Conservation (phyloP, 2,888 invertebrate species). For the Napeogenes inachia region DNA sequence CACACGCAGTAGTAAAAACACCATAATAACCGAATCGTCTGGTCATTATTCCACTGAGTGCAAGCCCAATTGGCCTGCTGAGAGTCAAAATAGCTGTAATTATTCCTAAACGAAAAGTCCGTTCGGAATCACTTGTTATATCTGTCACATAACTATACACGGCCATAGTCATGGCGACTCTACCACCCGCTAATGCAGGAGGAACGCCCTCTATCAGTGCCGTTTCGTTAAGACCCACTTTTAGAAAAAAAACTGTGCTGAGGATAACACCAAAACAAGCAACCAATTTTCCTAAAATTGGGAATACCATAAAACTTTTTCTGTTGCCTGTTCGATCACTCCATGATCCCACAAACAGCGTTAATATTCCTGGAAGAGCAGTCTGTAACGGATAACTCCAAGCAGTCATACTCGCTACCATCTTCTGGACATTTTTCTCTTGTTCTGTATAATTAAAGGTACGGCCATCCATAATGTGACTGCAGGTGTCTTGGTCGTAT, state of each 20-base stretch:
- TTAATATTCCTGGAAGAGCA: constrained; percentile 74
- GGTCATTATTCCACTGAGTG: constrained; percentile 75
- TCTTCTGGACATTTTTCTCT: constrained; percentile 67
- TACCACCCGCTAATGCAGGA: constrained; percentile 79
- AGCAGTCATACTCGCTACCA: constrained; percentile 77
- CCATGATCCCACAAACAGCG: constrained; percentile 79
- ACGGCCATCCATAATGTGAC: constrained; percentile 66
- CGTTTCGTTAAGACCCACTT: constrained; percentile 75
- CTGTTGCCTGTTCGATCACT: constrained; percentile 79
- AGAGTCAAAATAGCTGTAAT: constrained; percentile 75
- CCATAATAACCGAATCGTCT: constrained; percentile 69
- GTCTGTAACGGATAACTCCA: constrained; percentile 79
- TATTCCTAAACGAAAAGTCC: constrained; percentile 80
- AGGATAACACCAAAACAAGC: constrained; percentile 75
- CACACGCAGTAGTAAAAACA: constrained; percentile 64
- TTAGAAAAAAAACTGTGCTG: constrained; percentile 76
- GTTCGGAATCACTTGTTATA: constrained; percentile 76
- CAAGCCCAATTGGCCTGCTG: constrained; percentile 72
- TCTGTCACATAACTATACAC: constrained; percentile 81
- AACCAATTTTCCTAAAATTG: constrained; percentile 77
- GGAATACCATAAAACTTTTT: constrained; percentile 78
- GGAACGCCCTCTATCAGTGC: constrained; percentile 77
- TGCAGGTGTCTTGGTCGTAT: constrained; percentile 74
- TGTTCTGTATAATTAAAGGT: constrained; percentile 61
- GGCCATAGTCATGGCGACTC: constrained; percentile 78